A percentile compares a stretch with the other conserved stretches of the same genome.
These are phyloP conservation scores for Pristis pectinata DNA, from an alignment of 2,797 vertebrate species.

Conservation along the genomic window DNA sequence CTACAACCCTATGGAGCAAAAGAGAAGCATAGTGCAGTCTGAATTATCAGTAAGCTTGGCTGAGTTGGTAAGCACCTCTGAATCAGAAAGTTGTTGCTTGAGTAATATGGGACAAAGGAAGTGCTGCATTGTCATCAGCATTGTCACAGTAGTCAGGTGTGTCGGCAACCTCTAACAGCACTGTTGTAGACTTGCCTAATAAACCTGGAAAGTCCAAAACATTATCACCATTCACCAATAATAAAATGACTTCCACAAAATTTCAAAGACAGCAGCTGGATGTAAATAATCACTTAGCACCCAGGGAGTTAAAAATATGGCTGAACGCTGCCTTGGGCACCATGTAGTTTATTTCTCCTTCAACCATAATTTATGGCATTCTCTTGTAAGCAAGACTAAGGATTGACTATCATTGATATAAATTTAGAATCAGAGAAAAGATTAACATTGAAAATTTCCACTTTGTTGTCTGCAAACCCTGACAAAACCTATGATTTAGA, in stretches of 20 bases:
- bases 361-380: slow-evolving; percentile 41
- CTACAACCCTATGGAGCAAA: no score
- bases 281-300: slow-evolving; percentile 42
- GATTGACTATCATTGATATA: slow-evolving; percentile 50
- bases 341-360: slow-evolving; percentile 48
- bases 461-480: slow-evolving; percentile 45
- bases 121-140: not conserved
- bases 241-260: not conserved
- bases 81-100: not conserved
- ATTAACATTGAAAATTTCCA: slow-evolving; percentile 47
- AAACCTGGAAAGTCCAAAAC: no score
- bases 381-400: slow-evolving; percentile 44
- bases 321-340: slow-evolving; percentile 43
- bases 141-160: not conserved
- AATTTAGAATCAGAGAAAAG: slow-evolving; percentile 50
- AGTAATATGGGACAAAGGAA: not conserved
- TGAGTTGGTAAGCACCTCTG: not conserved
- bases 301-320: slow-evolving; percentile 46
- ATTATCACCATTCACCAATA: not conserved
- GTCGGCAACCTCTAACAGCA: no score
- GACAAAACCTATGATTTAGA: slow-evolving; percentile 53
- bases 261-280: not conserved
- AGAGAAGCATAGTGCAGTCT: not conserved
- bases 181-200: no score
- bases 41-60: not conserved